Conservation (phyloP, 2,888 invertebrate species). For the Tetragonula carbonaria region DNA sequence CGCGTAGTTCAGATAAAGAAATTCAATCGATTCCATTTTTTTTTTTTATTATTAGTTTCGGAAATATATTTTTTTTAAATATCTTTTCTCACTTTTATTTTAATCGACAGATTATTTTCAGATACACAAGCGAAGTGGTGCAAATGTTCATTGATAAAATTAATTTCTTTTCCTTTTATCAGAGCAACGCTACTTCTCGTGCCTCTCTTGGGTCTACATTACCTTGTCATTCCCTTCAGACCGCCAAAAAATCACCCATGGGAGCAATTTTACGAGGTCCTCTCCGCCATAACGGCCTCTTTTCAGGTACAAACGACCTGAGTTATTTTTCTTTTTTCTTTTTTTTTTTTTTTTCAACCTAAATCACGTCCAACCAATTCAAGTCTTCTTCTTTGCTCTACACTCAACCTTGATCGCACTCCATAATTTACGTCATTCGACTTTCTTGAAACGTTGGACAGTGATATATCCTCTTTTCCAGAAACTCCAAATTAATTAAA, state of each 20-base stretch:
- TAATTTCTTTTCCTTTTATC: constrained; percentile 29
- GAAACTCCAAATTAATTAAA: neutral
- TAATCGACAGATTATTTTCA: too few species aligned
- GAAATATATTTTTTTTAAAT: neutral
- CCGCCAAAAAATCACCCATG: constrained; percentile 89
- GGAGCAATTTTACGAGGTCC: constrained; percentile 92
- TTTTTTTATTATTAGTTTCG: neutral
- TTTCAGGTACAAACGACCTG: constrained; percentile 89
- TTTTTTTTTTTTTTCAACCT: too few species aligned
- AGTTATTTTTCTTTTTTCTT: neutral
- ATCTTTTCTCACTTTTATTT: neutral
- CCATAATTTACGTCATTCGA: neutral
- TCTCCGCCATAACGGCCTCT: constrained; percentile 94
- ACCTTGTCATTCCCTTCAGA: constrained; percentile 94
- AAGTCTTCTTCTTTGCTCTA: too few species aligned
- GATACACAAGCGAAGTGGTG: neutral
- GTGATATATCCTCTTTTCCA: neutral
- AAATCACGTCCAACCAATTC: neutral
- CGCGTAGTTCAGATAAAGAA: neutral
- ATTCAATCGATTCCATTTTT: neutral
- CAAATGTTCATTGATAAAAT: neutral
- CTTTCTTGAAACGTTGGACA: neutral
- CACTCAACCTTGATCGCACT: neutral
- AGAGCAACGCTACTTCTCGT: constrained; percentile 95
- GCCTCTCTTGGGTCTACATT: constrained; percentile 95